Base-by-base conservation (phyloP, 1,140 invertebrate genomes). In the Zaprionus africanus region DNA sequence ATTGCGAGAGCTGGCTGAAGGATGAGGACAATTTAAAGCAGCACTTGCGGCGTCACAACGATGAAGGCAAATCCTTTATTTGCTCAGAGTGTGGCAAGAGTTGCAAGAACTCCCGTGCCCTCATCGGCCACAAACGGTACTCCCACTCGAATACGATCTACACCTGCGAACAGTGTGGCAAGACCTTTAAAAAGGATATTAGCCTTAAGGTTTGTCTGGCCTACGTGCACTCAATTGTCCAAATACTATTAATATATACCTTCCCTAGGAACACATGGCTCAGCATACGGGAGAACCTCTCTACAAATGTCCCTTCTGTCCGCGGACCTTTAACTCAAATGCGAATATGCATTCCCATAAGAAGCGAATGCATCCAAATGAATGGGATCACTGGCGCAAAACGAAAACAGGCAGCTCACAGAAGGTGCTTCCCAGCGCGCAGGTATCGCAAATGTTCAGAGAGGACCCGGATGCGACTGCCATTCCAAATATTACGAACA, bases 331-430 rank as follows among this genome's bases (percentile, higher is more conserved):
- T 53, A 92, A 92, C 64, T 91, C 87, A 1, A 92, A 91, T 61
- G 87, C 91, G 4, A 92, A 92, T 69, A 92, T 92, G 92, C 92
- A 92, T 68, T 88, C 90, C 4, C 92, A 92, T 65, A 91, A 91
- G 43, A 92, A 92, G 62, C 91, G 90, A 60, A 84, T 90, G 81
- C 92, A 92, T 76, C 92, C 91, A 9, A 67, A 84, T 13, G 92
- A 92, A 68, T 92, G 90, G 85, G 91, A 92, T 49, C 78, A 79
- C 41, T 90, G 85, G 86, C 79, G 91, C 11, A 92, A 85, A 79
- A 91, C 90, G 1, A 92, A 92, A 73, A 81, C 80, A 2, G 91
- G 91, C 9, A 92, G 87, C 63, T 81, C 91, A 4, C 86, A 90
- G 38, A 90, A 90, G 57, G 66, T 90, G 15, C 73, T 90, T 5